Evolutionary conservation across 2,797 vertebrate species (phyloP).

Genomic region (Paratrypauchen microcephalus): DNA sequence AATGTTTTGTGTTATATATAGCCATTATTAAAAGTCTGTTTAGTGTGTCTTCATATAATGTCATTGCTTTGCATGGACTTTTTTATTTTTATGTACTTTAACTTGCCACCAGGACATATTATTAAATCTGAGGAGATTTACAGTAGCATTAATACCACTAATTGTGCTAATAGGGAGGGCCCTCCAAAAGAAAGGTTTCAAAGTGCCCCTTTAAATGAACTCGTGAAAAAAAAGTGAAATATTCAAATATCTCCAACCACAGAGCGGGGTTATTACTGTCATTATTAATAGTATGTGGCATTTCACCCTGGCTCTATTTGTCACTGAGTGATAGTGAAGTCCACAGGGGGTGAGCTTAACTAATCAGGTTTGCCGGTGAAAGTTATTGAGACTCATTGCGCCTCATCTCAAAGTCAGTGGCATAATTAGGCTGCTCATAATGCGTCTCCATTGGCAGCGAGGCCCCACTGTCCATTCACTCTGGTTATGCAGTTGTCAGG

Average conservation of each 20-base stretch:
- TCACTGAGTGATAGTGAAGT: conserved; percentile 10
- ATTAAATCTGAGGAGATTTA: background rate
- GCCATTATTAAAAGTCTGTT: no score
- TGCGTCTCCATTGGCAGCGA: conserved; percentile 50
- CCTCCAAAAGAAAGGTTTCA: background rate
- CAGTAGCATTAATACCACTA: background rate
- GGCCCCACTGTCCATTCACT: conserved; percentile 57
- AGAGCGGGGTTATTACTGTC: background rate
- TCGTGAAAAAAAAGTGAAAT: background rate
- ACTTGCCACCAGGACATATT: background rate
- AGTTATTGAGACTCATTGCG: conserved; percentile 31
- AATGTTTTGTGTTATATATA: no score
- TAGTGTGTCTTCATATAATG: background rate
- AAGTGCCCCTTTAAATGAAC: background rate
- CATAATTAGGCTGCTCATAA: conserved; percentile 59
- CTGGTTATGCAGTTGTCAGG: conserved; percentile 65
- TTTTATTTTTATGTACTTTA: background rate
- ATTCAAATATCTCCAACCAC: background rate
- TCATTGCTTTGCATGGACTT: background rate
- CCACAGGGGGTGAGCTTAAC: conserved; percentile 41
- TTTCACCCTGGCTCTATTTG: background rate
- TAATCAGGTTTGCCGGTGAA: conserved; percentile 23
- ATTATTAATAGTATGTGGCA: conserved; percentile 12
- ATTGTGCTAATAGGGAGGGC: conserved; percentile 36
- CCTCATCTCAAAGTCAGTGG: conserved; percentile 39